Base-by-base conservation (phyloP, 2,797 vertebrate species). In the Bucorvus abyssinicus region DNA sequence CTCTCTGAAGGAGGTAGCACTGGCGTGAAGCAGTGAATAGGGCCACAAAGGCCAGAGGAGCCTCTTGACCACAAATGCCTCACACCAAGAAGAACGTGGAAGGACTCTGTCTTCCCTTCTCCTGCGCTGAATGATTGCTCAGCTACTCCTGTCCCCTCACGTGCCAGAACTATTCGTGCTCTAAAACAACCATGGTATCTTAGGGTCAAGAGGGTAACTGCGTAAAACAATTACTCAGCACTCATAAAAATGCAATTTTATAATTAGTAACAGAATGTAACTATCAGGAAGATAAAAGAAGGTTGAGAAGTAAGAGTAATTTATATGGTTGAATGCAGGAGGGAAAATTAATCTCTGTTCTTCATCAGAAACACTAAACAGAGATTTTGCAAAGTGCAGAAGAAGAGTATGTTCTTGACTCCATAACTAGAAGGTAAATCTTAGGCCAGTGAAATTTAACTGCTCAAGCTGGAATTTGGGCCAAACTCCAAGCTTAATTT, bases 401-500 rank as follows among this genome's bases (percentile, higher is more conserved):
- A 95, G 16, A 61, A 56, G 13, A 65, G 34, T 69, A 19, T 29
- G 6, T 65, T 95, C 38, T 75, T 77, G 24, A 81, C 12, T 71
- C 21, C 9, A 2, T 78, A 84, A 53, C 7, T 73, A 22, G 24
- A 78, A 65, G 29, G n/a, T 87, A 86, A 85, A 75, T 47, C 45
- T 85, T 89, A 70, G 23, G 23, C 59, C 75, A 81, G 30, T 75
- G 59, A 87, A 88, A 76, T 45, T 20, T 52, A 80, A 87, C 87
- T 89, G 47, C 27, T 11, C 34, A 81, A 34, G 17, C 29, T 67
- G 44, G 29, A 76, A 67, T 64, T 91, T 57, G 14, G 30, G 56
- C 18, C 71, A 89, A 85, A 79, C n/a, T 32, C 27, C 5, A 73
- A 90, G 5, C 24, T 69, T 84, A 70, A 76, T 91, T 85, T 95